Percentiles rank a stretch among this genome's conserved stretches.
These are phyloP conservation scores for Nyctibius grandis DNA, from an alignment of 2,797 vertebrate species.

Conservation along the genomic window DNA sequence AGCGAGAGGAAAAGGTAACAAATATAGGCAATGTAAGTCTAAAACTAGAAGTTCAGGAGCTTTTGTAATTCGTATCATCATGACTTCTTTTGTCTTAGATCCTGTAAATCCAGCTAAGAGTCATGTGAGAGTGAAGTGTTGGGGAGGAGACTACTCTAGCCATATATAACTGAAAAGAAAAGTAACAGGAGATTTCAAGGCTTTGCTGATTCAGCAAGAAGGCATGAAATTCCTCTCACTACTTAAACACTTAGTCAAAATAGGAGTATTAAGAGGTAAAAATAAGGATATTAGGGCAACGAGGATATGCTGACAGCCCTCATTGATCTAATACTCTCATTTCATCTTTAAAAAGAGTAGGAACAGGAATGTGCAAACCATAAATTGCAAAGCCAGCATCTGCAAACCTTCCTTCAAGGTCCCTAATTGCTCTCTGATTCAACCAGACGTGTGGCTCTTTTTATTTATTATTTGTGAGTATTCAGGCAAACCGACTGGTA, in stretches of 20 bases:
- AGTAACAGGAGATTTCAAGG: not conserved
- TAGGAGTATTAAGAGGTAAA: not conserved
- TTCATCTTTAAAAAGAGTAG: not conserved
- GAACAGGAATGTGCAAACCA: not conserved
- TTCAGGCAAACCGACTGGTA: not conserved
- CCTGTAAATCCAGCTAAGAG: no score
- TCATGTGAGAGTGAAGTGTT: not conserved
- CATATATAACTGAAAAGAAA: not conserved
- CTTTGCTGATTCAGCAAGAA: slow-evolving; percentile 1
- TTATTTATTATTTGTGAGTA: slow-evolving; percentile 6
- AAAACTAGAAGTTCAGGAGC: not conserved
- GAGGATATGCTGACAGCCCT: not conserved
- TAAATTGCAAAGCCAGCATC: slow-evolving; percentile 6
- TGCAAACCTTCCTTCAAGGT: slow-evolving; percentile 10
- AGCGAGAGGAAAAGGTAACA: not conserved
- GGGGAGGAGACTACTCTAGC: not conserved
- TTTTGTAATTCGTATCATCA: not conserved
- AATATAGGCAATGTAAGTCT: not conserved
- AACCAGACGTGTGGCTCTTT: not conserved
- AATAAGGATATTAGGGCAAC: not conserved
- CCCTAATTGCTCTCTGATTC: not conserved
- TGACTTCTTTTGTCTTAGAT: not conserved
- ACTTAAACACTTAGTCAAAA: not conserved
- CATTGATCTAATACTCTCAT: not conserved
- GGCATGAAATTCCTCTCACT: not conserved